A percentile compares a stretch with the other conserved stretches of the same genome.
Conservation (phyloP, 2,888 invertebrate genomes). For the Aphodius sticticus region DNA sequence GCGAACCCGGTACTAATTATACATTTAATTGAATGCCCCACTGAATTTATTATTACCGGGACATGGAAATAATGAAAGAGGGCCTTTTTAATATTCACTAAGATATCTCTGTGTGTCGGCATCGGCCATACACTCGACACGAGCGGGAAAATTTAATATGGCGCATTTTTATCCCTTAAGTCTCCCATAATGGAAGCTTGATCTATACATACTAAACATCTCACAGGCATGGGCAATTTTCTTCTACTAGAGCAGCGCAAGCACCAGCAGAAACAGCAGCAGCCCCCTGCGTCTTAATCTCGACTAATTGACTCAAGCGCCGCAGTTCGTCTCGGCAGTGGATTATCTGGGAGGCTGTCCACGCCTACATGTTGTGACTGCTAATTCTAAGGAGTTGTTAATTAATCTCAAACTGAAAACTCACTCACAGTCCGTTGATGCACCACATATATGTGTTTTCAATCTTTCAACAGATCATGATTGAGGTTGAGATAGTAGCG, state of each 20-base stretch:
- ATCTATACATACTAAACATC: not conserved
- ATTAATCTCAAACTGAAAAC: not conserved
- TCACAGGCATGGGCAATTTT: not conserved
- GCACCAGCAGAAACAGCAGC: not conserved
- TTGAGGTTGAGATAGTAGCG: too few relatives aligned
- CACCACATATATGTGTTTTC: too few relatives aligned
- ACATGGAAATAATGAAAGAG: not conserved
- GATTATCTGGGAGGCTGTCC: constrained; percentile 4
- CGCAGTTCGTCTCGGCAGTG: not conserved
- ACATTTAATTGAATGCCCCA: not conserved
- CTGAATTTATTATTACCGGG: not conserved
- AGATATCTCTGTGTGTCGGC: not conserved
- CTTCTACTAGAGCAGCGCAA: not conserved
- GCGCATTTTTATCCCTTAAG: not conserved
- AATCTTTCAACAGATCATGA: too few relatives aligned
- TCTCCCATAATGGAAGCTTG: not conserved
- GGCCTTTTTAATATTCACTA: not conserved
- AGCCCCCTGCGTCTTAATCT: not conserved
- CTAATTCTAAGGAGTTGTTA: not conserved
- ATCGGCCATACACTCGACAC: not conserved
- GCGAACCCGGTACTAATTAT: constrained; percentile 4
- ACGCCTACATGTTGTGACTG: constrained; percentile 4
- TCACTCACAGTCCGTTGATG: not conserved
- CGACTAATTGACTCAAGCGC: not conserved
- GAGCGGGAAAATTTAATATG: not conserved